Conservation (phyloP, 2,888 invertebrate genomes). For the Nymphalis c-album region DNA sequence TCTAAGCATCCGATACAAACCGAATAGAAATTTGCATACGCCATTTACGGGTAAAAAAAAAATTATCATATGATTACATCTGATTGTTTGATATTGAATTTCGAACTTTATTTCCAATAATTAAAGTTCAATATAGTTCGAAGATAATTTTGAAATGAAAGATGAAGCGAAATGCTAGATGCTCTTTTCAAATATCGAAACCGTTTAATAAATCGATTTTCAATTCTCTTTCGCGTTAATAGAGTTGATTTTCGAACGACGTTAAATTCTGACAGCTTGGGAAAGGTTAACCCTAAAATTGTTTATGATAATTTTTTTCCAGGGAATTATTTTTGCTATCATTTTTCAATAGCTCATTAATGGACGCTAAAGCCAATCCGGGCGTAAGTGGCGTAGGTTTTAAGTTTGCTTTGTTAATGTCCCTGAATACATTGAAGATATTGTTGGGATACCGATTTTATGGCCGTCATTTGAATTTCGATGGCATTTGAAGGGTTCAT, state of each 20-base stretch:
- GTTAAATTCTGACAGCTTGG: slow-evolving; percentile 45
- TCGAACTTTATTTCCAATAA: background rate
- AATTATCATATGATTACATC: slow-evolving; percentile 56
- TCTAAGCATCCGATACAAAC: slow-evolving; percentile 43
- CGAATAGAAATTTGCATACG: slow-evolving; percentile 70
- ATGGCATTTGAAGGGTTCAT: slow-evolving; percentile 67
- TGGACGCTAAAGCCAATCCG: slow-evolving; percentile 62
- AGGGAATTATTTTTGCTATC: slow-evolving; percentile 77
- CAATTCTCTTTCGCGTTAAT: slow-evolving; percentile 10
- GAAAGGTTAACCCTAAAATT: slow-evolving; percentile 68
- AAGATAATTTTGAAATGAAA: slow-evolving; percentile 21
- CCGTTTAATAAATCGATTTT: slow-evolving; percentile 11
- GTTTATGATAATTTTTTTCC: slow-evolving; percentile 71
- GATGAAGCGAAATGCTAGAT: slow-evolving; percentile 40
- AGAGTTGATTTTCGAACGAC: slow-evolving; percentile 39
- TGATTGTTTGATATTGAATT: background rate
- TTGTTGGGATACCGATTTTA: slow-evolving; percentile 76
- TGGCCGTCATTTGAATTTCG: slow-evolving; percentile 74
- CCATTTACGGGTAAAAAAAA: slow-evolving; percentile 69
- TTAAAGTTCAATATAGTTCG: slow-evolving; percentile 39
- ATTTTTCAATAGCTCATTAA: slow-evolving; percentile 82
- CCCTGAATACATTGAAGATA: slow-evolving; percentile 59
- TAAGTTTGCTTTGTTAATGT: slow-evolving; percentile 57
- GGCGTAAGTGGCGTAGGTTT: slow-evolving; percentile 67
- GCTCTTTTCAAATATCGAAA: slow-evolving; percentile 46